Base-by-base conservation (phyloP, 2,888 invertebrate species). In the Encarsia formosa region DNA sequence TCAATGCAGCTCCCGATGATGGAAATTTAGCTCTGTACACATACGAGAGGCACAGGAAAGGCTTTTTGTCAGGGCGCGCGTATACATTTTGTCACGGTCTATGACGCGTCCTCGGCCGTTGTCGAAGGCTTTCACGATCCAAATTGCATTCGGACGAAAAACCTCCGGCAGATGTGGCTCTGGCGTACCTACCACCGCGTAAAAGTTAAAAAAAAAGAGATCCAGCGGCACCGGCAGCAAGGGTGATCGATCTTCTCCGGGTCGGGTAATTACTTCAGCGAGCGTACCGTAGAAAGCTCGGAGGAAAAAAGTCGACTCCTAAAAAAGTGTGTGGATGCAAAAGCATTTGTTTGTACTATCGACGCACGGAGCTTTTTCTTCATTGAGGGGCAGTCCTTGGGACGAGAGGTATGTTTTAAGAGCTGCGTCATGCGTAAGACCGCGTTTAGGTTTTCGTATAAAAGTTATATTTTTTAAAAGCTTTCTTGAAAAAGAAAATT, bases 1-100 rank as follows among this genome's bases (percentile, higher is more conserved):
- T 45, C 46, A n/a, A n/a, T 56, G 35, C 58, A 42, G 47, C 47
- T 48, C 45, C 38, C 54, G 51, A 52, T 52, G 51, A 46, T 52
- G 49, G 46, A 49, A 54, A 58, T 58, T 58, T 53, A 40, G n/a
- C n/a, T n/a, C n/a, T n/a, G n/a, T n/a, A n/a, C n/a, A 45, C 43
- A 19, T 42, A 46, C 39, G 34, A 51, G 24, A 43, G 32, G 13
- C 5, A 13, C 11, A 32, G 26, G 26, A 11, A 11, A 18, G 34
- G 22, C 43, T 24, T 6, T 32, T 40, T 22, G 35, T 20, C 43
- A n/a, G n/a, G n/a, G n/a, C n/a, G n/a, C n/a, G n/a, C n/a, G 29
- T 22, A 29, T 31, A 45, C 44, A 40, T 45, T 52, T 46, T 46
- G 48, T 42, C 52, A 22, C n/a, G 26, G 23, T 19, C 23, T 48